Percentiles rank a stretch among this genome's conserved stretches.
Conservation (phyloP, 2,797 vertebrate species). For the Lepus townsendii region DNA sequence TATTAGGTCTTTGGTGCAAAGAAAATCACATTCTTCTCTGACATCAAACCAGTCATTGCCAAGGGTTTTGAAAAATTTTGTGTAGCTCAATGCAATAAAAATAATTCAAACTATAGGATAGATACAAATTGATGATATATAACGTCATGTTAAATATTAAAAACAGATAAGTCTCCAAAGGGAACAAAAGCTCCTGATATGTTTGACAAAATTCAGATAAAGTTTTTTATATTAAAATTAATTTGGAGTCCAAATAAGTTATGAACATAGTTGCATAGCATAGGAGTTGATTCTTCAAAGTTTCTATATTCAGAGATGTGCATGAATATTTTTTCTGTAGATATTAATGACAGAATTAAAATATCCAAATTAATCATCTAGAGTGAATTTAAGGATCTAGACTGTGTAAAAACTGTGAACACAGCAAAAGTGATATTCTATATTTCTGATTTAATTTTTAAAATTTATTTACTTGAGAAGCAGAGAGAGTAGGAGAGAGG, state of each 20-base stretch:
- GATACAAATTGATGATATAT: not conserved
- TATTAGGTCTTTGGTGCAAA: constrained; percentile 17
- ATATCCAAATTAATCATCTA: not conserved
- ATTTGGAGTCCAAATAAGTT: not conserved
- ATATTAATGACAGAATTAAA: not conserved
- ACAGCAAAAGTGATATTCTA: not conserved
- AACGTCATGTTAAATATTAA: not conserved
- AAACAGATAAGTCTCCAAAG: constrained; percentile 7
- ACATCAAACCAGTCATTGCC: not conserved
- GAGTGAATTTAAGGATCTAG: not conserved
- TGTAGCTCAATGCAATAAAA: not conserved
- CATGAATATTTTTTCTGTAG: not conserved
- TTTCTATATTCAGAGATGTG: not conserved
- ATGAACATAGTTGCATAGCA: not conserved
- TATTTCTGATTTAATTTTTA: too few relatives aligned
- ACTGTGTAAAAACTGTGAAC: not conserved
- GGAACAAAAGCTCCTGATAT: not conserved
- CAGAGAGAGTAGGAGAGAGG: too few relatives aligned
- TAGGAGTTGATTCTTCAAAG: not conserved
- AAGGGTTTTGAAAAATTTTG: not conserved
- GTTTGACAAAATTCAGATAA: not conserved
- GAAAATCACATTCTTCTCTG: constrained; percentile 3
- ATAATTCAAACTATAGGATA: constrained; percentile 37
- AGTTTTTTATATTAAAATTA: constrained; percentile 41
- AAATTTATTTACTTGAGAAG: too few relatives aligned